phyloP scores from a whole-genome alignment of 2,113 vertebrate genomes.

The Pedetes capensis region DNA sequence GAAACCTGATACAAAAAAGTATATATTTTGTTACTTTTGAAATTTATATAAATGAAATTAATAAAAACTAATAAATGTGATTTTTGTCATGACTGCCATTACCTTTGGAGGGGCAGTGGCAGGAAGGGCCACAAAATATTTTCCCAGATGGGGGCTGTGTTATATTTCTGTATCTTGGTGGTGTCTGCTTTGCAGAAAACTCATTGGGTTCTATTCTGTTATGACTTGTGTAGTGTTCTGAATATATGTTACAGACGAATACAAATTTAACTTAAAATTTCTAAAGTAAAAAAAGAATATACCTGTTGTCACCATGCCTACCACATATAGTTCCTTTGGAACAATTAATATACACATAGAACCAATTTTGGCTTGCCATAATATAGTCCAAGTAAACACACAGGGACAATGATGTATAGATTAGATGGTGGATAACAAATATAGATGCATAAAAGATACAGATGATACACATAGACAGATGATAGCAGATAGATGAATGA shows the following conservation, averaged over 20 bases:
- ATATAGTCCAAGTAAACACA: background rate
- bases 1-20: background rate
- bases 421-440: background rate
- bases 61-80: background rate
- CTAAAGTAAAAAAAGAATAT: background rate
- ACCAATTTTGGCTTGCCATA: background rate
- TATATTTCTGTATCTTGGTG: background rate
- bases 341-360: background rate
- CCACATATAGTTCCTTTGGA: background rate
- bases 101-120: background rate
- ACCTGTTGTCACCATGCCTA: background rate
- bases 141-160: background rate
- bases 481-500: background rate
- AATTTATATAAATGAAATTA: background rate
- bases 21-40: background rate
- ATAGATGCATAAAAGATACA: background rate
- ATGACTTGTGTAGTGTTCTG: background rate
- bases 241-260: background rate
- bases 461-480: background rate
- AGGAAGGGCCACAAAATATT: background rate
- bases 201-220: background rate
- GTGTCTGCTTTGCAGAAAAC: background rate
- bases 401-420: background rate
- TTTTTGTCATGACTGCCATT: background rate
- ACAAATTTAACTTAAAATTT: background rate